Base-by-base conservation (phyloP, 2,888 invertebrate species). In the Phortica okadai region DNA sequence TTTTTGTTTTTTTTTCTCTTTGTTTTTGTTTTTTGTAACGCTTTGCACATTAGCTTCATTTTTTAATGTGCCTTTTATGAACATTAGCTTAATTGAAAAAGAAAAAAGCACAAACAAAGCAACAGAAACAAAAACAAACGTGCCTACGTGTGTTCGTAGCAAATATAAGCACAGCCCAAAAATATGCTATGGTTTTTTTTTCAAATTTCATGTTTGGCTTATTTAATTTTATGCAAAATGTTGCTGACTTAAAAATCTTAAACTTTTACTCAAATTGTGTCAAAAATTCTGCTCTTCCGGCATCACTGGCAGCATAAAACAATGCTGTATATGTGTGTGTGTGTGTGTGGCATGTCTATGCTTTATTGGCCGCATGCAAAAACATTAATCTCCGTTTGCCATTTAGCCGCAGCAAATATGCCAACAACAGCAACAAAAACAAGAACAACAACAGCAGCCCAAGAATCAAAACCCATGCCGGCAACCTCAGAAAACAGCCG, bases 361-460 rank as follows among this genome's bases (percentile, higher is more conserved):
- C 76, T 80, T 83, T 84, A 82, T 82, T 82, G 81, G 78, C 82
- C 80, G 79, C 80, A 83, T 81, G 80, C 82, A 76, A 83, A 86
- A 83, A 82, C 88, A 90, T 90, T 89, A 89, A 90, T 89, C 89
- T 89, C 89, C 88, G 90, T 84, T 89, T 84, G 84, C 90, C 89
- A 88, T 90, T 88, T 85, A 81, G 81, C 77, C 77, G 78, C 77
- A 78, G 56, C 45, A 73, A 69, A 62, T 73, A 67, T 75, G 54
- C 79, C 78, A 79, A 78, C 79, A 72, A 81, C 78, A 82, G 79
- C 70, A 81, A 78, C 76, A 76, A 78, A 69, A 76, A 45, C 16
- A 69, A 45, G 11, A n/a, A 4, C 42, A n/a, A 42, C 67, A 41
- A 41, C 10, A 67, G 42, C 41, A 33, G 1, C 2, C 6, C 0